Evolutionary conservation across 1,140 invertebrate species (phyloP).

Genomic region (Grapholita molesta): DNA sequence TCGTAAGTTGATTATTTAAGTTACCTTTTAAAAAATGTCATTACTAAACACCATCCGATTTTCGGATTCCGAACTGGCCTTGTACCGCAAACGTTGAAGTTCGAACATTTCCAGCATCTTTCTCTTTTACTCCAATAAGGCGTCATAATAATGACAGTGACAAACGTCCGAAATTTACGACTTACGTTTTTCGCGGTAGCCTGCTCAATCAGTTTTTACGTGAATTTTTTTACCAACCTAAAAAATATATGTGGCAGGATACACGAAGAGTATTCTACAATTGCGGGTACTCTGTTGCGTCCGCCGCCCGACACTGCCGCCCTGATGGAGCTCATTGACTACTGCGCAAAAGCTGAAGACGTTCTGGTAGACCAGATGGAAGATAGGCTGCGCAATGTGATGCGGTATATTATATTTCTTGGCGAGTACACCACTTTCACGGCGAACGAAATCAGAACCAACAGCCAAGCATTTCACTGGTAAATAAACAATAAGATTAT

Average conservation of each 20-base stretch:
- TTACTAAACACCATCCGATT: no score
- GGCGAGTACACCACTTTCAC: slow-evolving; percentile 89
- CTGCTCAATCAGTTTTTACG: no score
- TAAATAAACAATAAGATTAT: no score
- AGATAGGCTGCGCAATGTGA: slow-evolving; percentile 83
- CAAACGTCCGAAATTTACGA: no score
- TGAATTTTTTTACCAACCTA: background rate
- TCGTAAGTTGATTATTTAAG: slow-evolving; percentile 78
- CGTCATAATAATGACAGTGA: no score
- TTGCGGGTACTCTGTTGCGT: slow-evolving; percentile 87
- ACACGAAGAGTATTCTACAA: slow-evolving; percentile 90
- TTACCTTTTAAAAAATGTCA: background rate
- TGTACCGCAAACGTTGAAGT: no score
- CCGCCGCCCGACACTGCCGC: slow-evolving; percentile 90
- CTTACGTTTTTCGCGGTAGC: no score
- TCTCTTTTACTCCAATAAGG: no score
- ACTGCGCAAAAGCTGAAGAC: slow-evolving; percentile 87
- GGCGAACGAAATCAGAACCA: slow-evolving; percentile 90
- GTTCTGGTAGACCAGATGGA: slow-evolving; percentile 87
- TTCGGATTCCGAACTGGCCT: no score
- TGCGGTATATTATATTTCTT: slow-evolving; percentile 84
- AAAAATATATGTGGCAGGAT: slow-evolving; percentile 80
- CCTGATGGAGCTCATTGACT: slow-evolving; percentile 89
- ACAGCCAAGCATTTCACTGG: slow-evolving; percentile 93
- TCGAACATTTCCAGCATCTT: no score